Percentiles rank a stretch among this genome's conserved stretches.
Conservation (phyloP, 2,113 vertebrate species). For the Haemorhous mexicanus region DNA sequence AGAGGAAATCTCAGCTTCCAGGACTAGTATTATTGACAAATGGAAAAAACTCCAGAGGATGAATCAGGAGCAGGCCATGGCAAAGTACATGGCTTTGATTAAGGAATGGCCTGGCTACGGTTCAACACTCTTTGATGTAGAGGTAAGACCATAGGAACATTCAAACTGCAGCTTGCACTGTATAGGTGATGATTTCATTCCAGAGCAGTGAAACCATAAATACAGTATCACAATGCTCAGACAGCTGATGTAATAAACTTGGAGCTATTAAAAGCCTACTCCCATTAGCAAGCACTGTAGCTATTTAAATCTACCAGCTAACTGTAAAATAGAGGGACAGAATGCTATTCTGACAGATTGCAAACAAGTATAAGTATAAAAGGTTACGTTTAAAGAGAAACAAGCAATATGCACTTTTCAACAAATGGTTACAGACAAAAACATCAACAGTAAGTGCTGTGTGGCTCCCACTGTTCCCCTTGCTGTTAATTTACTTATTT, state of each 20-base stretch:
- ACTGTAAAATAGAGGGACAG: neutral
- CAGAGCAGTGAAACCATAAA: neutral
- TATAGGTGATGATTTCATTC: neutral
- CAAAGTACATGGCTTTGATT: slow-evolving; percentile 91
- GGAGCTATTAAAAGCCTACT: neutral
- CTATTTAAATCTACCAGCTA: neutral
- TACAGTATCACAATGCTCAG: neutral
- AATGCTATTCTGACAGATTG: neutral
- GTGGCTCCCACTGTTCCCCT: neutral
- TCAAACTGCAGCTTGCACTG: neutral
- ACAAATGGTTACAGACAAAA: neutral
- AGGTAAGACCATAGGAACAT: slow-evolving; percentile 72
- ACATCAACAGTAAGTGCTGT: neutral
- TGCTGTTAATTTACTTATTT: neutral
- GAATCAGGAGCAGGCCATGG: slow-evolving; percentile 90
- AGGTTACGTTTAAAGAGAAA: neutral
- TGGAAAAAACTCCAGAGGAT: slow-evolving; percentile 93
- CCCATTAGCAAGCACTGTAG: neutral
- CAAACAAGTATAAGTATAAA: neutral
- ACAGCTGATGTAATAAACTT: neutral
- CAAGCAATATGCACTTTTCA: neutral
- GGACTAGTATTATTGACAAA: slow-evolving; percentile 87
- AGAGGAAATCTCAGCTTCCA: slow-evolving; percentile 84
- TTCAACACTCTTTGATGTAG: slow-evolving; percentile 91
- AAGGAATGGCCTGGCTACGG: slow-evolving; percentile 97